Evolutionary conservation across 2,888 invertebrate species (phyloP).

Genomic region (Cabera pusaria): DNA sequence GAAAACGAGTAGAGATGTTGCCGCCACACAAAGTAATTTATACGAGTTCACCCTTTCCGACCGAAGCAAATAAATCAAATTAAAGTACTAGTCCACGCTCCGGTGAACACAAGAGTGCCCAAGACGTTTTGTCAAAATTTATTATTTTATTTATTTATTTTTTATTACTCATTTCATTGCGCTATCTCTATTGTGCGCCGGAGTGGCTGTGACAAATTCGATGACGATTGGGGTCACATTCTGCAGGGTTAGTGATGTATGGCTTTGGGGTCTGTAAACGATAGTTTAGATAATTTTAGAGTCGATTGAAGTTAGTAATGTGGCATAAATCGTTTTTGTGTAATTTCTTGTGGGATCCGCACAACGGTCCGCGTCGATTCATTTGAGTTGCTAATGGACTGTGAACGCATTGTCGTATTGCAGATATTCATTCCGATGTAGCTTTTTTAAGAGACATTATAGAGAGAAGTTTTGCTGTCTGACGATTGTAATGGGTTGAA

Average conservation of each 20-base stretch:
- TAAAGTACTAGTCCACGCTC: conserved; percentile 76
- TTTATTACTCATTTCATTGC: conserved; percentile 74
- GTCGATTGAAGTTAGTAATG: conserved; percentile 72
- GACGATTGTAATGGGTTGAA: conserved; percentile 14
- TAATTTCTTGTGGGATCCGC: conserved; percentile 61
- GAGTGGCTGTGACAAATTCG: conserved; percentile 83
- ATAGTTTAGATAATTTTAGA: conserved; percentile 76
- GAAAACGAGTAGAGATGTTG: conserved; percentile 26
- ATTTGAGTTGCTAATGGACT: conserved; percentile 58
- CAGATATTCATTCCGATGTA: conserved; percentile 18
- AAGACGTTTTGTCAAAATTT: conserved; percentile 83
- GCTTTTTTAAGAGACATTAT: conserved; percentile 14
- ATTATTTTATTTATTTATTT: conserved; percentile 81
- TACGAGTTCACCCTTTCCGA: conserved; percentile 72
- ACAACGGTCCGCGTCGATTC: conserved; percentile 47
- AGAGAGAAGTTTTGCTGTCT: conserved; percentile 20
- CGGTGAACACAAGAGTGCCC: conserved; percentile 71
- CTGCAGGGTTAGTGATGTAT: conserved; percentile 70
- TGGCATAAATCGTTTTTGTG: conserved; percentile 66
- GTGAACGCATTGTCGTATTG: conserved; percentile 52
- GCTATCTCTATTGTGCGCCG: conserved; percentile 68
- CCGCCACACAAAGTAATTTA: conserved; percentile 63
- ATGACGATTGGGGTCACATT: conserved; percentile 77
- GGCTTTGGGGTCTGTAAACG: conserved; percentile 64
- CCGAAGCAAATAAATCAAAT: conserved; percentile 80